These are phyloP conservation scores for Venustoraphidia nigricollis DNA, from an alignment of 2,888 invertebrate genomes.

Conservation along the genomic window DNA sequence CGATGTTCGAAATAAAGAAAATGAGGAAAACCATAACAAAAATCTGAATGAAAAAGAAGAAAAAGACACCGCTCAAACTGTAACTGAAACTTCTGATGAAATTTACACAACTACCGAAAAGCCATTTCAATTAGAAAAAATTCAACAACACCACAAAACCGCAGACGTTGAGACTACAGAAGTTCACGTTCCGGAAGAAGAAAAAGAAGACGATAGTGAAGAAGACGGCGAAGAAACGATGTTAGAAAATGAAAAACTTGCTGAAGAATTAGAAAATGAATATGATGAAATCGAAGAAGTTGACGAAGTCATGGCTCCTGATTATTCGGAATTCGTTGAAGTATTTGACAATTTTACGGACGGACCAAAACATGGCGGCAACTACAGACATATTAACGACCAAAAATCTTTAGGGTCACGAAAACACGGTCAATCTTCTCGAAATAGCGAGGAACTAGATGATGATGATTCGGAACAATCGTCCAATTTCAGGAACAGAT, in stretches of 20 bases:
- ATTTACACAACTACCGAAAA: neutral
- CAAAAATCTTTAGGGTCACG: neutral
- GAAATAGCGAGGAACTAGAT: no score
- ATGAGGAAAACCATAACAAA: no score
- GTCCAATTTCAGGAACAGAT: no score
- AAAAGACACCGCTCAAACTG: neutral
- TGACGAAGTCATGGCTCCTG: neutral
- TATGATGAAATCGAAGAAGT: neutral
- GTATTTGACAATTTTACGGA: constrained; percentile 6
- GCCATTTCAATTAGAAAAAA: neutral
- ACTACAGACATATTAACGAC: constrained; percentile 9
- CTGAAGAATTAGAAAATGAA: neutral
- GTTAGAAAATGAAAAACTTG: neutral
- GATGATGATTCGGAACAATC: no score
- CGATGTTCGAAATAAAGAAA: no score
- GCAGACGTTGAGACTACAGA: neutral
- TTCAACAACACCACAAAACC: neutral
- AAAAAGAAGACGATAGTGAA: neutral
- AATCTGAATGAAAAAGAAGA: no score
- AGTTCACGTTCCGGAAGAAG: neutral
- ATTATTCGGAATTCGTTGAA: constrained; percentile 4
- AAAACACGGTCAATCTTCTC: neutral
- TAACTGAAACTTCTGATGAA: neutral
- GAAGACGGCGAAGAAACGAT: neutral
- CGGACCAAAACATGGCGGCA: constrained; percentile 13